Conservation (phyloP, 1,140 invertebrate species). For the Microplitis mediator region DNA sequence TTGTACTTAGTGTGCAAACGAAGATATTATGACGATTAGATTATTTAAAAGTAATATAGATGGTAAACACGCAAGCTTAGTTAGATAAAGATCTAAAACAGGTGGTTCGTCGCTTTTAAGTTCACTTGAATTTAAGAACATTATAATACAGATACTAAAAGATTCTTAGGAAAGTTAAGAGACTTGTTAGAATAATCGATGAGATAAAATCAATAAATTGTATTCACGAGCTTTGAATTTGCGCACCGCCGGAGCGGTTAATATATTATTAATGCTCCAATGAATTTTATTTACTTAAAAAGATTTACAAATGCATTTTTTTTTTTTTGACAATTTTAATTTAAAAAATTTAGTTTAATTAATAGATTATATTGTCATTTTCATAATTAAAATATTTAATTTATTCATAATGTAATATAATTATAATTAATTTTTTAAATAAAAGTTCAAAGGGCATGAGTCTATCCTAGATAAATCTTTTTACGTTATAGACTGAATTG, state of each 20-base stretch:
- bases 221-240: constrained; percentile 50
- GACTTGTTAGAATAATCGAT: constrained; percentile 8
- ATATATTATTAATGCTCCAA: constrained; percentile 45
- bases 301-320: constrained; percentile 11
- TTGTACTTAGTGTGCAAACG: too few relatives aligned
- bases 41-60: too few relatives aligned
- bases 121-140: not conserved
- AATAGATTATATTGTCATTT: not conserved
- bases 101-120: not conserved
- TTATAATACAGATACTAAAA: not conserved
- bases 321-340: not conserved
- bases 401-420: not conserved
- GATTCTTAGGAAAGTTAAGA: not conserved
- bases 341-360: not conserved
- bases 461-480: too few relatives aligned
- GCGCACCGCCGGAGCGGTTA: constrained; percentile 52
- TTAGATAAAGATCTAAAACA: not conserved
- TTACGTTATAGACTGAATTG: not conserved
- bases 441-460: not conserved
- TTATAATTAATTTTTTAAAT: not conserved
- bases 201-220: not conserved
- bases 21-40: too few relatives aligned
- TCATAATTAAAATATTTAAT: not conserved
- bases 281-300: constrained; percentile 41
- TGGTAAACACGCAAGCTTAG: not conserved